A percentile compares a stretch with the other conserved stretches of the same genome.
Evolutionary conservation across 1,140 invertebrate species (phyloP).

Genomic region (Formica selysi): DNA sequence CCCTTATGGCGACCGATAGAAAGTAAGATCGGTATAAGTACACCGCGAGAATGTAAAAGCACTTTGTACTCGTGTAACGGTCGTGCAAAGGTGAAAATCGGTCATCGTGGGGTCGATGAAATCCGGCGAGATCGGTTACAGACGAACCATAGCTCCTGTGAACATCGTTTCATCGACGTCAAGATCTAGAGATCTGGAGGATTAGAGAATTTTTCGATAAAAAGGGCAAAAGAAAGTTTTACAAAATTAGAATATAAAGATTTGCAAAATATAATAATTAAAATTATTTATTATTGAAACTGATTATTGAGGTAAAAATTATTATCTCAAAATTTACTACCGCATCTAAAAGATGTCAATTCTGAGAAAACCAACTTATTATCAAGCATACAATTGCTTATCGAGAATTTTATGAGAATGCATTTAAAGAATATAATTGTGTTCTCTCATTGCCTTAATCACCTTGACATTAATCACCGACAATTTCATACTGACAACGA

Average conservation of each 20-base stretch:
- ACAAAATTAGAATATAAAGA: neutral
- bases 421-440: slow-evolving; percentile 25
- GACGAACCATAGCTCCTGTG: neutral
- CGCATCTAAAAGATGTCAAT: neutral
- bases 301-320: neutral
- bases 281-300: neutral
- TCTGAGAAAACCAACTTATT: neutral
- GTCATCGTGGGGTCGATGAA: slow-evolving; percentile 28
- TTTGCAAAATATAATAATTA: neutral
- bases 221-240: neutral
- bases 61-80: slow-evolving; percentile 6
- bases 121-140: neutral
- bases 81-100: slow-evolving; percentile 54
- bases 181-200: neutral
- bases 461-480: slow-evolving; percentile 45
- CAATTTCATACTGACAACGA: slow-evolving; percentile 15
- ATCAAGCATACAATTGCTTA: neutral
- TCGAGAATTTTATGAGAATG: too few species aligned
- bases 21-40: slow-evolving; percentile 47
- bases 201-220: neutral
- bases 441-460: slow-evolving; percentile 38
- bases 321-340: neutral
- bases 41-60: slow-evolving; percentile 20
- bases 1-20: slow-evolving; percentile 54
- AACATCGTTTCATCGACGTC: neutral